Conservation (phyloP, 2,888 invertebrate genomes). For the Polyploca ridens region DNA sequence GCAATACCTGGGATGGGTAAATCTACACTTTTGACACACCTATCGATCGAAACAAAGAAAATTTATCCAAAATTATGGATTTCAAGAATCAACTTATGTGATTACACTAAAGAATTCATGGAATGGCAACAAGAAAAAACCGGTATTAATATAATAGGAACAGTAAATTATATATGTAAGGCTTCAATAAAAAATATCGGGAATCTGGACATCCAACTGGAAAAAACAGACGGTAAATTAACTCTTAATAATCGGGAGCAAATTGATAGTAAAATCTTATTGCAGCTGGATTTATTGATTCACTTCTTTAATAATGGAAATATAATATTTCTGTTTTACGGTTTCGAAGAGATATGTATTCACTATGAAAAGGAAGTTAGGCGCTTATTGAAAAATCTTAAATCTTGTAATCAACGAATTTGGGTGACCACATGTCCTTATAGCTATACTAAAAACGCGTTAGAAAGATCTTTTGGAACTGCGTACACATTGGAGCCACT, state of each 20-base stretch:
- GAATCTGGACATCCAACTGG: conserved; percentile 28
- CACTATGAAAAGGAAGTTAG: conserved; percentile 43
- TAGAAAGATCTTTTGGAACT: conserved; percentile 35
- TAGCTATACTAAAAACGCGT: conserved; percentile 25
- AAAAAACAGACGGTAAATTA: conserved; percentile 22
- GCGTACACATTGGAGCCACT: conserved; percentile 38
- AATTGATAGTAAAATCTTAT: conserved; percentile 26
- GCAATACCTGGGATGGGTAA: conserved; percentile 48
- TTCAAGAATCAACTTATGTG: conserved; percentile 41
- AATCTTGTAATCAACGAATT: conserved; percentile 36
- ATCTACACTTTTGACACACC: conserved; percentile 44
- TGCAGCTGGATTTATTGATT: conserved; percentile 46
- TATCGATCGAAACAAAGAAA: conserved; percentile 44
- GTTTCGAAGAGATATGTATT: conserved; percentile 46
- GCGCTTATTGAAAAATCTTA: conserved; percentile 35
- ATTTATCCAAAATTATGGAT: conserved; percentile 42
- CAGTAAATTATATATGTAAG: conserved; percentile 38
- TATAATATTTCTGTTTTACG: conserved; percentile 47
- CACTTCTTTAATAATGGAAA: conserved; percentile 40
- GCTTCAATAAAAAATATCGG: conserved; percentile 37
- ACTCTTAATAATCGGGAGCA: conserved; percentile 21
- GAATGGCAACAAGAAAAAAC: conserved; percentile 32
- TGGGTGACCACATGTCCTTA: conserved; percentile 49
- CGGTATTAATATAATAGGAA: conserved; percentile 17
- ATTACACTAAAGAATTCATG: conserved; percentile 35